These are phyloP conservation scores for Smittia sp. DNA, from an alignment of 2,888 invertebrate species.

Conservation along the genomic window DNA sequence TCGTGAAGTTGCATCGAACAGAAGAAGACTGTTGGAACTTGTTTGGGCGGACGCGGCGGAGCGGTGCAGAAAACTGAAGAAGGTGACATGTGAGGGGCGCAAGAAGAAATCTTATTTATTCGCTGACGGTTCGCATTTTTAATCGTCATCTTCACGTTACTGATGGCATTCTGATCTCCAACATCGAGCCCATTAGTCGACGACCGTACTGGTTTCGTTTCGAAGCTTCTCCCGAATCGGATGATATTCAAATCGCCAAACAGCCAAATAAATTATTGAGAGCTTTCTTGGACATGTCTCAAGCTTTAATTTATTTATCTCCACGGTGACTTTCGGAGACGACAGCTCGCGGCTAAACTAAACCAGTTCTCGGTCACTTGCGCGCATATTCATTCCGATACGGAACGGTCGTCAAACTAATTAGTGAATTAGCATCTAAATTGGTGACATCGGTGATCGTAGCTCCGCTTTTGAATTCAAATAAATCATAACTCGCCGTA, in stretches of 20 bases:
- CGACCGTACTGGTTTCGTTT: background rate
- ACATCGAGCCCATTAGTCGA: no score
- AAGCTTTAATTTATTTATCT: background rate
- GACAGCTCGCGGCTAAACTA: background rate
- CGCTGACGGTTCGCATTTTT: background rate
- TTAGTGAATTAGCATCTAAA: slow-evolving; percentile 18
- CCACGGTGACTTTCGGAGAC: background rate
- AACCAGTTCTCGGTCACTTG: background rate
- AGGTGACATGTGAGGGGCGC: background rate
- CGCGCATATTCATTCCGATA: background rate
- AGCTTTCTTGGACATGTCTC: background rate
- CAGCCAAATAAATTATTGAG: background rate
- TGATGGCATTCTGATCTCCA: no score
- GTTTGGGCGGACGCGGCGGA: slow-evolving; percentile 1
- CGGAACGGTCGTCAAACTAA: background rate
- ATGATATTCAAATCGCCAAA: background rate
- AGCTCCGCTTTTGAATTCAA: background rate
- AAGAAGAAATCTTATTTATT: background rate
- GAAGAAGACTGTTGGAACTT: background rate
- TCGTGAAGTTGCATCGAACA: slow-evolving; percentile 1
- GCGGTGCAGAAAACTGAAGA: background rate
- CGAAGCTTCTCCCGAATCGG: background rate
- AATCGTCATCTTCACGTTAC: background rate
- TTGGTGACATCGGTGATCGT: background rate
- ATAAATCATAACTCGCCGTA: no score